phyloP scores from a whole-genome alignment of 2,113 vertebrate genomes.

The Anser cygnoides region DNA sequence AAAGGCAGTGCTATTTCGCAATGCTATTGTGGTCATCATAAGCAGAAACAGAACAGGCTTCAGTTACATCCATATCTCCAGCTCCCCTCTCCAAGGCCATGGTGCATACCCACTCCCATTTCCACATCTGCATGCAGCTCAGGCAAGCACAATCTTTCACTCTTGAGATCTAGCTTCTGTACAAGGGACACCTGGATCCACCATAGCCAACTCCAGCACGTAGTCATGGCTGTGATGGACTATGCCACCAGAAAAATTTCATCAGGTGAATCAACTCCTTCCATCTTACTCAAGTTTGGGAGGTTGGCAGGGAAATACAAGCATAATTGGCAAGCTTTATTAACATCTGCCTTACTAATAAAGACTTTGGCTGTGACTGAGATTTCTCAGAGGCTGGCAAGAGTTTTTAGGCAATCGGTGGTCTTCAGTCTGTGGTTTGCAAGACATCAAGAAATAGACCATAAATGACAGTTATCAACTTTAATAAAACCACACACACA shows the following conservation, averaged over 20 bases:
- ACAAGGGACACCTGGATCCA: not conserved
- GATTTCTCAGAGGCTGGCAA: not conserved
- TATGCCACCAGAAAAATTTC: not conserved
- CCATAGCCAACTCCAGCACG: not conserved
- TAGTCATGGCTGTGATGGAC: not conserved
- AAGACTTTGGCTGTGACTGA: not conserved
- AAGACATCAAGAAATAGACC: not conserved
- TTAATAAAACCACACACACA: not conserved
- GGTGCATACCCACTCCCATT: not conserved
- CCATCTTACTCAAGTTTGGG: not conserved
- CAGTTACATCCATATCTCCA: not conserved
- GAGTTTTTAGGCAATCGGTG: not conserved
- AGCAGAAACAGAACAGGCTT: not conserved
- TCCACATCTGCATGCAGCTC: not conserved
- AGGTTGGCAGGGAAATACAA: not conserved
- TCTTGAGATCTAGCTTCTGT: not conserved
- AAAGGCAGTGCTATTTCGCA: not conserved
- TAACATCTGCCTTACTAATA: not conserved
- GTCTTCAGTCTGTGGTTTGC: not conserved
- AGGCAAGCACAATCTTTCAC: not conserved
- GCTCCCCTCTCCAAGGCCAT: not conserved
- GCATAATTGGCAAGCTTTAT: not conserved
- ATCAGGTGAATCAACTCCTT: not conserved
- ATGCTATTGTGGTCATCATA: not conserved
- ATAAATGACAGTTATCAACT: not conserved